Base-by-base conservation (phyloP, 1,140 invertebrate species). In the Eumeta japonica region DNA sequence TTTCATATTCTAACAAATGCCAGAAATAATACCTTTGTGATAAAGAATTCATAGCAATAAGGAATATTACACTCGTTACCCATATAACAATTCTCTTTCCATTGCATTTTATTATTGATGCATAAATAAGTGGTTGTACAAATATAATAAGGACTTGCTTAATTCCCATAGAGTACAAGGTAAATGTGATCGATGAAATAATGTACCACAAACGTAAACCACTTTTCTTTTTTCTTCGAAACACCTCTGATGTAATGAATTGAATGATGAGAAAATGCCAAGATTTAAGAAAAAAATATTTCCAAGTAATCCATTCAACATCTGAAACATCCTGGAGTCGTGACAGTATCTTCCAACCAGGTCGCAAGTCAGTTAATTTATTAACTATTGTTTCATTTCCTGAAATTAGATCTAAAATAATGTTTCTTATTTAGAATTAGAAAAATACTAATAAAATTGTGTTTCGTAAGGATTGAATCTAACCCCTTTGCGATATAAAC, bases 301-400 rank as follows among this genome's bases (percentile, higher is more conserved):
- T 76, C 70, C 66, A 77, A 33, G 57, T 60, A 28, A 39, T 68
- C 75, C 75, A 77, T 55, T 77, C 75, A 45, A 66, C 52, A 58
- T 77, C 75, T 37, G 75, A 73, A 3, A 60, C 52, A 59, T 77
- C 75, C 59, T 56, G 70, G 10, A 45, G 40, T 49, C 66, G 62
- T 17, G 42, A 45, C 27, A 67, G 37, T 28, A 66, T 42, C 16
- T 39, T 36, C 75, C 72, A 77, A 9, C 72, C 75, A 24, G 48
- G 48, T 40, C 45, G 40, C 35, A 76, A 55, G 39, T 75, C 71
- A 35, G 42, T 52, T 27, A 67, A 37, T 15, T 36, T 35, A 43
- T 48, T 18, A 19, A 45, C 10, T 31, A 57, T 37, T 29, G 47
- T 37, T 34, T 44, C 32, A 35, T 56, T 37, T 29, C 45, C 38